Base-by-base conservation (phyloP, 2,113 vertebrate species). In the Lepidothrix coronata region DNA sequence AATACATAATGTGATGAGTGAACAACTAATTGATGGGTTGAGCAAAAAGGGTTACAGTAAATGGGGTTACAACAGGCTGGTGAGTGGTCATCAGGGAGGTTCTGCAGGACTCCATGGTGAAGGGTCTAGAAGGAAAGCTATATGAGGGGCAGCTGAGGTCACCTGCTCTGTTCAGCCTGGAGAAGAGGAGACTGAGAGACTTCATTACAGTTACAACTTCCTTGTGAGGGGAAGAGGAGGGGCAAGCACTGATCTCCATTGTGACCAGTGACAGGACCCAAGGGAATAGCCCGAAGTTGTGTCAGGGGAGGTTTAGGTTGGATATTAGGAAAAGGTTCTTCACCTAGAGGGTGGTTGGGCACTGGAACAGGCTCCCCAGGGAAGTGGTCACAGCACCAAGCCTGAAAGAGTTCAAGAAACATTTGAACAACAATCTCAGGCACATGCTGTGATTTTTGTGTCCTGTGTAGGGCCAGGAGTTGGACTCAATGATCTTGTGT, bases 191-290 rank as follows among this genome's bases (percentile, higher is more conserved):
- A 43, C 24, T 51, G 43, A 67, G 44, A 5, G 8, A 59, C 16
- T 25, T 51, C 20, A 18, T 0, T 31, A 25, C 31, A 43, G 17
- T 11, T 43, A 10, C 35, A 86, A 0, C 8, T 22, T 11, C 67
- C 12, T 51, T 0, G 0, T 22, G 27, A 33, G 52, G 4, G 3
- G 16, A 20, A 4, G 23, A 57, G 51, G 12, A 43, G 15, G 9
- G 24, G 6, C 24, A 35, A 55, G 2, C 6, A 35, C 46, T 43
- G 55, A 12, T 43, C 30, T 35, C 11, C 49, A 0, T 51, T 18
- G 19, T 28, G 19, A 4, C 6, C 20, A 30, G 33, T 18, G 51
- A 24, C 51, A 61, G 35, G 5, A 82, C 19, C 17, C 0, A 1
- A 67, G 52, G 20, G 10, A 67, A 43, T 16, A 30, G 31, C 11